Evolutionary conservation across 2,797 vertebrate species (phyloP).

Genomic region (Ptychadena robeensis): DNA sequence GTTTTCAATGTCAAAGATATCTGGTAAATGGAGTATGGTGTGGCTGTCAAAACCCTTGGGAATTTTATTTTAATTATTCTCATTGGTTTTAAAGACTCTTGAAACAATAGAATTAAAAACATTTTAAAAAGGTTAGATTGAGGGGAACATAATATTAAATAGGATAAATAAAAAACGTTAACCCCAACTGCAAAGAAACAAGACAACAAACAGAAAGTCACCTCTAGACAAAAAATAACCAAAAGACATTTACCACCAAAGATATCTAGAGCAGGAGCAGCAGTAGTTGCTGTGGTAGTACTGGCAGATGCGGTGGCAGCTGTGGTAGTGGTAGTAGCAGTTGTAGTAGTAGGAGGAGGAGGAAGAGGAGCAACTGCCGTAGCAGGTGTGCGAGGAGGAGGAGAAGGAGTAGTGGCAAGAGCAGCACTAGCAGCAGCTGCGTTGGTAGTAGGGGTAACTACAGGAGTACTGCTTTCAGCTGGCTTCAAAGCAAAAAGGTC

Average conservation of each 20-base stretch:
- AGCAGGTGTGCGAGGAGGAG: slow-evolving; percentile 78
- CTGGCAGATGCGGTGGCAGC: slow-evolving; percentile 55
- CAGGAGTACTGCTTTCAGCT: slow-evolving; percentile 81
- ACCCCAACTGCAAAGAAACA: slow-evolving; percentile 4
- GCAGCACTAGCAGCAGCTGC: slow-evolving; percentile 80
- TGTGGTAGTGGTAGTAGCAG: slow-evolving; percentile 68
- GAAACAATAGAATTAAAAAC: not conserved
- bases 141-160: too few species aligned
- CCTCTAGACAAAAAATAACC: slow-evolving; percentile 61
- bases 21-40: too few species aligned
- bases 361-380: slow-evolving; percentile 75
- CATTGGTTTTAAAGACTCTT: not conserved
- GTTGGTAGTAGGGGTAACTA: slow-evolving; percentile 87
- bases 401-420: slow-evolving; percentile 81
- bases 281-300: slow-evolving; percentile 74
- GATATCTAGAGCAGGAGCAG: slow-evolving; percentile 94
- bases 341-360: slow-evolving; percentile 76
- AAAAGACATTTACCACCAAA: slow-evolving; percentile 91
- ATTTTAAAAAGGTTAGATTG: too few species aligned
- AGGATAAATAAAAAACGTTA: slow-evolving; percentile 14
- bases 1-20: not conserved
- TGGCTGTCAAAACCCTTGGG: too few species aligned
- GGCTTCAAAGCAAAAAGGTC: slow-evolving; percentile 99
- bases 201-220: slow-evolving; percentile 60
- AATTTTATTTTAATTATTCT: not conserved